Evolutionary conservation across 1,140 invertebrate genomes (phyloP).

Genomic region (Odontomachus brunneus): DNA sequence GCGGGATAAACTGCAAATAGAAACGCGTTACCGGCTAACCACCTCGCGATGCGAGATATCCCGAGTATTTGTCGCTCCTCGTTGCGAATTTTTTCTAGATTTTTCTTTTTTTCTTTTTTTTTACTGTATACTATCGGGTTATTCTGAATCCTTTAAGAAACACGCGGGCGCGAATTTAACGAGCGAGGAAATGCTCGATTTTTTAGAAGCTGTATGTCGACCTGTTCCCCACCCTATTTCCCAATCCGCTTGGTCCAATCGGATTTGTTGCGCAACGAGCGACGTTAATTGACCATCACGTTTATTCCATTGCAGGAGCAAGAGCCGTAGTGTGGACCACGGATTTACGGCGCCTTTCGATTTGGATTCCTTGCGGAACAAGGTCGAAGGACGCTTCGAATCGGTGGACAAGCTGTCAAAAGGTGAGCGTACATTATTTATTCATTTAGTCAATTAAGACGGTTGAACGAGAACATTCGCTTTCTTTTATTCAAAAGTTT

Average conservation of each 20-base stretch:
- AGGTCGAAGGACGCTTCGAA: slow-evolving; percentile 93
- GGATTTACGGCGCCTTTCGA: slow-evolving; percentile 93
- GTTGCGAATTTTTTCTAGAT: not conserved
- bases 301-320: slow-evolving; percentile 89
- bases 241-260: slow-evolving; percentile 25
- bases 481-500: not conserved
- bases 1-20: slow-evolving; percentile 5
- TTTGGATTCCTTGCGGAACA: slow-evolving; percentile 92
- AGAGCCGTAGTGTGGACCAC: slow-evolving; percentile 95
- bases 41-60: not conserved
- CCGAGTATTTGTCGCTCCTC: not conserved
- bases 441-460: slow-evolving; percentile 1
- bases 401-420: slow-evolving; percentile 89
- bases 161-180: not conserved
- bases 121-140: not conserved
- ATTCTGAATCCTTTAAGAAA: not conserved
- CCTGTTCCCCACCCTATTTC: slow-evolving; percentile 4
- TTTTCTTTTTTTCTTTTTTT: no score
- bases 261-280: slow-evolving; percentile 29
- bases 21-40: not conserved
- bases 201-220: not conserved
- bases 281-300: slow-evolving; percentile 38
- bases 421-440: slow-evolving; percentile 80
- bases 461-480: not conserved
- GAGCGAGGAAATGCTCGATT: no score